A percentile compares a stretch with the other conserved stretches of the same genome.
These are phyloP conservation scores for Drosophila macrospina DNA, from an alignment of 2,888 invertebrate species.

Conservation along the genomic window DNA sequence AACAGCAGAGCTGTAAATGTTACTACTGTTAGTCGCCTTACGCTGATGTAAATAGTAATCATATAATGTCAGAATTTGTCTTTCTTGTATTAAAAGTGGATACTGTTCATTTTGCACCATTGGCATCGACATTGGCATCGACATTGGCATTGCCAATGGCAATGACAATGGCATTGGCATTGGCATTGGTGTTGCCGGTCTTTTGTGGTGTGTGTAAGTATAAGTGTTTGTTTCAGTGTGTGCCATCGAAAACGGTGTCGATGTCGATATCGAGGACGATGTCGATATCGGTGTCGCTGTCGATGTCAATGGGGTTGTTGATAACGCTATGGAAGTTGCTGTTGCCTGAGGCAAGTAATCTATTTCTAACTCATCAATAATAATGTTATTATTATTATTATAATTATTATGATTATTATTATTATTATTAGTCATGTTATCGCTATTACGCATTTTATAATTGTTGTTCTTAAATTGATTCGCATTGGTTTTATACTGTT, in stretches of 20 bases:
- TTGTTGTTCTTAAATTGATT: slow-evolving; percentile 35
- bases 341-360: slow-evolving; percentile 29
- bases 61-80: slow-evolving; percentile 81
- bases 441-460: slow-evolving; percentile 20
- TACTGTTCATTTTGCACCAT: slow-evolving; percentile 57
- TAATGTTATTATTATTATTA: slow-evolving; percentile 10
- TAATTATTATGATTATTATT: slow-evolving; percentile 1
- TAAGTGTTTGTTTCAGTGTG: neutral
- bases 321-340: too few species aligned
- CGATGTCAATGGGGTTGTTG: too few species aligned
- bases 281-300: too few species aligned
- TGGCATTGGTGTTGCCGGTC: slow-evolving; percentile 24
- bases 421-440: slow-evolving; percentile 7
- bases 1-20: slow-evolving; percentile 38
- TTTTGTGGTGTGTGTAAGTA: slow-evolving; percentile 17
- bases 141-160: slow-evolving; percentile 12
- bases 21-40: slow-evolving; percentile 51
- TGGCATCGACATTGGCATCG: slow-evolving; percentile 16
- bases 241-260: neutral
- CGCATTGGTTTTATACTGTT: slow-evolving; percentile 32
- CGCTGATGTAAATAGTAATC: slow-evolving; percentile 81
- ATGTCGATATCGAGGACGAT: too few species aligned
- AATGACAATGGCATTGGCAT: slow-evolving; percentile 15
- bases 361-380: slow-evolving; percentile 34
- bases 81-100: slow-evolving; percentile 69